Evolutionary conservation across 2,797 vertebrate species (phyloP), one percentile per base, ranked within the genome.

Genomic region (Alca torda): DNA sequence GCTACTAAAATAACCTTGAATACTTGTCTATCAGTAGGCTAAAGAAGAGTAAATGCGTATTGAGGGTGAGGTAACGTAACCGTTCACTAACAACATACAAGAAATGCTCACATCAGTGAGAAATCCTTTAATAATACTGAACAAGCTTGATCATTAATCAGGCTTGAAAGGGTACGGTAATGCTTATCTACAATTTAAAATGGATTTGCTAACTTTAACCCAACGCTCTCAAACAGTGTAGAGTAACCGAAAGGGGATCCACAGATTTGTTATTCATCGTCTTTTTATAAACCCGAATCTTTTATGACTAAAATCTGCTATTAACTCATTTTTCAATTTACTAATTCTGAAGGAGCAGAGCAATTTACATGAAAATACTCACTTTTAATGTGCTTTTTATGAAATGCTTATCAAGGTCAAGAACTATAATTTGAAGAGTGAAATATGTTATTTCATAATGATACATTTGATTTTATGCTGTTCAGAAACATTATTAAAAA

Each of bases 341-440:
- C 50, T 64, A 41, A 84, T 91, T 90, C 80, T 87, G 77, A 80
- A 76, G 45, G 30, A 90, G 24, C 4, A 13, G 31, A 72, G 12
- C 9, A 83, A 91, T 95, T 94, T 91, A 77, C 89, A 76, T 90
- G 6, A 84, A 96, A 95, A 93, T 70, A 54, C 61, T 90, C 1
- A 33, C 64, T 96, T 92, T 70, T 89, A 89, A 80, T 78, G 26
- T 46, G 73, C 26, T 91, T 91, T 76, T 94, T 6, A 68, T 67
- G 35, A 87, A 84, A 87, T 59, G 37, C 51, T 94, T 92, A 78
- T 95, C 84, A 87, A 95, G 93, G 93, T 82, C 74, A 91, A 87
- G 26, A 16, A 65, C 76, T 70, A 28, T 76, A 84, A 89, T 93
- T 85, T 89, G 39, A 84, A 73, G 50, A 89, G 26, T 35, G n/a